Evolutionary conservation across 92 coral and sea anemone genomes (phyloP).

Genomic region (Siderastrea radians): DNA sequence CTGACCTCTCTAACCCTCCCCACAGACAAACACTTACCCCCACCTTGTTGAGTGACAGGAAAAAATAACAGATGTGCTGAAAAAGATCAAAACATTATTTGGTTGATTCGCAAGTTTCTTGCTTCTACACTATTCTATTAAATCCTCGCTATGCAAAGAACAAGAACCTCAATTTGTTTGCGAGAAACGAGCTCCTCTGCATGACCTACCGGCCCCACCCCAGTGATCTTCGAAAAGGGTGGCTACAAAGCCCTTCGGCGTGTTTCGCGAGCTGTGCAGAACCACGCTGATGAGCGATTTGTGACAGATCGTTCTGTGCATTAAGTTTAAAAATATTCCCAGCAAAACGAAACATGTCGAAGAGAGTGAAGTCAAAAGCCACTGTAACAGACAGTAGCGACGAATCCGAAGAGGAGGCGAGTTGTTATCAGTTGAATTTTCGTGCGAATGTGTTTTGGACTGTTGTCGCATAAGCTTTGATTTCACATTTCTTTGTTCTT

Average conservation of each 20-base stretch:
- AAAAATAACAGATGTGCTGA: no score
- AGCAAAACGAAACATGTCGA: constrained; percentile 52
- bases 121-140: no score
- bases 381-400: constrained; percentile 69
- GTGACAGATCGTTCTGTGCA: no score
- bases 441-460: background rate
- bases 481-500: background rate
- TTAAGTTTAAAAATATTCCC: background rate
- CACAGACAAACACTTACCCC: no score
- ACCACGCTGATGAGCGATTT: no score
- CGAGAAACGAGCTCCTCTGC: no score
- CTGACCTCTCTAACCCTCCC: no score
- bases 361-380: constrained; percentile 75
- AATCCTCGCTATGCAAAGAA: no score
- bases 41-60: no score
- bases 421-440: background rate
- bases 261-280: background rate
- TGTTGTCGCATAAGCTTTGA: background rate
- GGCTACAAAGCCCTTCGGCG: constrained; percentile 22
- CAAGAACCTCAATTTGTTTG: no score
- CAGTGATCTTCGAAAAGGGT: background rate
- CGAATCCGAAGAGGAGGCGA: constrained; percentile 69
- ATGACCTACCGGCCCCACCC: background rate
- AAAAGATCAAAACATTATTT: no score
- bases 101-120: no score